These are phyloP conservation scores for Tenebrio molitor DNA, from an alignment of 1,140 invertebrate genomes.

Conservation along the genomic window DNA sequence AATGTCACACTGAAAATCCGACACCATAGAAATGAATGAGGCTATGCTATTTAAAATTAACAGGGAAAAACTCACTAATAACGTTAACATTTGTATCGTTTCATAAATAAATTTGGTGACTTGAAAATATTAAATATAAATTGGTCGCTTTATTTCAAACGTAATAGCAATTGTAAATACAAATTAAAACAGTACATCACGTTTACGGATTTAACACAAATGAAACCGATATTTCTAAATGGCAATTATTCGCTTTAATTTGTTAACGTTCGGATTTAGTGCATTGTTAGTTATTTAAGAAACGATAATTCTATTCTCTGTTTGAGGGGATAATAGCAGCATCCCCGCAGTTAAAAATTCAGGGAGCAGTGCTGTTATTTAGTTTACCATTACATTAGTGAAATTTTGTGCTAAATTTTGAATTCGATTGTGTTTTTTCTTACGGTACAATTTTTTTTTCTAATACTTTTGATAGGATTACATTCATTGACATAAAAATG, in stretches of 20 bases:
- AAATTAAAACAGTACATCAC: conserved; percentile 37
- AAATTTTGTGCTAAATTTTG: no score
- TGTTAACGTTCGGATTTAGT: neutral
- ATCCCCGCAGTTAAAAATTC: no score
- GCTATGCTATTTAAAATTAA: neutral
- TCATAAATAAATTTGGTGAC: no score
- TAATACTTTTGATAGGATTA: no score
- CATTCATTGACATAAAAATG: no score
- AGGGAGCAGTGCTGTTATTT: no score
- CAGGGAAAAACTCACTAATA: neutral
- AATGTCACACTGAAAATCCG: neutral
- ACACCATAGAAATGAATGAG: neutral
- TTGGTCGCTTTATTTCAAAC: no score
- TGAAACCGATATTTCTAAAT: conserved; percentile 1
- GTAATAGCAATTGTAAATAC: conserved; percentile 10
- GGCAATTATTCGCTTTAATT: conserved; percentile 18
- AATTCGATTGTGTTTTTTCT: no score
- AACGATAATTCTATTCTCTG: neutral
- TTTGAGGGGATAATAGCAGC: no score
- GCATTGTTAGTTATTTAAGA: neutral
- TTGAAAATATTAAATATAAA: no score
- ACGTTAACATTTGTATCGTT: neutral
- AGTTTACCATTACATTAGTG: no score
- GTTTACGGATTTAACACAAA: conserved; percentile 14
- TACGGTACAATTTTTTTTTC: no score